Evolutionary conservation across 2,113 vertebrate genomes (phyloP), one percentile per base, ranked within the genome.

Genomic region (Collichthys lucidus): DNA sequence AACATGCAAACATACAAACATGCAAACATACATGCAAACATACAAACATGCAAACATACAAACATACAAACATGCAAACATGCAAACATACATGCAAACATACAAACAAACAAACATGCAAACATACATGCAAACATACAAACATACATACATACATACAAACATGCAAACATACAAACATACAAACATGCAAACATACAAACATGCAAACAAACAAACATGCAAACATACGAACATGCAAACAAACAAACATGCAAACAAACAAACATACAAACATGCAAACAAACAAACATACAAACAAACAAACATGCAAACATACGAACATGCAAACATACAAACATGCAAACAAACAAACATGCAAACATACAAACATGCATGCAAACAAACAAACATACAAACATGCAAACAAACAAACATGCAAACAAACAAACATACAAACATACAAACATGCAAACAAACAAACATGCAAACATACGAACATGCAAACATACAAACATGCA

Each of bases 161-260:
- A 19, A 49, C 20, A 63, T 52, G 47, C 22, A 68, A 14, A 59
- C 26, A 31, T 8, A 60, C 52, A 69, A 63, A 68, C 57, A 72
- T 0, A 52, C 29, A n/a, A n/a, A n/a, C n/a, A 72, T 3, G 9
- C 50, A 65, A n/a, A n/a, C 47, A 83, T 61, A 67, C 40, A 59
- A 16, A 66, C 63, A 52, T 19, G 64, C n/a, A 59, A 16, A 50
- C 20, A 64, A 31, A 69, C 79, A 10, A 19, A 49, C 20, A 63
- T 52, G 47, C 22, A 68, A 14, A 59, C 26, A 31, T 8, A 60
- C 52, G 66, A 63, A 68, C 57, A 72, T 0, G 46, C 29, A n/a
- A n/a, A n/a, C n/a, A 72, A n/a, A n/a, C n/a, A n/a, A n/a, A n/a
- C 47, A 83, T 61, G 64, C 40, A 59, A 16, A 66, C 63, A 52